A percentile compares a stretch with the other conserved stretches of the same genome.
Evolutionary conservation across 2,113 vertebrate genomes (phyloP).

Genomic region (Chaetorhynchus papuensis): DNA sequence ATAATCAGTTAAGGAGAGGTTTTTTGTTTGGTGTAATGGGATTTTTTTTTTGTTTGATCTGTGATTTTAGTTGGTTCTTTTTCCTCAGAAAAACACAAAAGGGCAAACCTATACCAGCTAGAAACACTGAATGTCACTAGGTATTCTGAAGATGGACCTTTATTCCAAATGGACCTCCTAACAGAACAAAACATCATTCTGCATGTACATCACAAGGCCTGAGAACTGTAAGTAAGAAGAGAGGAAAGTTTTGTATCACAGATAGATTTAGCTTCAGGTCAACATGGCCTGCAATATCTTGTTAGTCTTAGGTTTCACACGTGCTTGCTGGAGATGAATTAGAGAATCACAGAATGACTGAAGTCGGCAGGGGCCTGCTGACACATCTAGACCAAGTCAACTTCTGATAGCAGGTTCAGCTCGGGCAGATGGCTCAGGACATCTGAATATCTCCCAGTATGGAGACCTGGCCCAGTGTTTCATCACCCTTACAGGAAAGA

Average conservation of each 20-base stretch:
- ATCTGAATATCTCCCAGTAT: not conserved
- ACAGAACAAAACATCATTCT: not conserved
- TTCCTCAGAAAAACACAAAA: not conserved
- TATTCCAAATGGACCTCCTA: not conserved
- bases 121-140: not conserved
- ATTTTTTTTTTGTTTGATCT: not conserved
- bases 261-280: not conserved
- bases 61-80: not conserved
- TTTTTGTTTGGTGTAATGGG: not conserved
- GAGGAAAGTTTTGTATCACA: not conserved
- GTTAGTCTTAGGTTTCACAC: not conserved
- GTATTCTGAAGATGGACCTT: not conserved
- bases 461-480: not conserved
- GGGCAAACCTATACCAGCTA: not conserved
- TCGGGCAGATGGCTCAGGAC: not conserved
- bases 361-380: not conserved
- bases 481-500: not conserved
- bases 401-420: not conserved
- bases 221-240: not conserved
- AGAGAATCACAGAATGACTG: not conserved
- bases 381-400: not conserved
- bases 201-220: not conserved
- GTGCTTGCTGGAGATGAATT: not conserved
- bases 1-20: not conserved
- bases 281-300: accelerated